Evolutionary conservation across 1,140 invertebrate genomes (phyloP).

Genomic region (Aphis gossypii): DNA sequence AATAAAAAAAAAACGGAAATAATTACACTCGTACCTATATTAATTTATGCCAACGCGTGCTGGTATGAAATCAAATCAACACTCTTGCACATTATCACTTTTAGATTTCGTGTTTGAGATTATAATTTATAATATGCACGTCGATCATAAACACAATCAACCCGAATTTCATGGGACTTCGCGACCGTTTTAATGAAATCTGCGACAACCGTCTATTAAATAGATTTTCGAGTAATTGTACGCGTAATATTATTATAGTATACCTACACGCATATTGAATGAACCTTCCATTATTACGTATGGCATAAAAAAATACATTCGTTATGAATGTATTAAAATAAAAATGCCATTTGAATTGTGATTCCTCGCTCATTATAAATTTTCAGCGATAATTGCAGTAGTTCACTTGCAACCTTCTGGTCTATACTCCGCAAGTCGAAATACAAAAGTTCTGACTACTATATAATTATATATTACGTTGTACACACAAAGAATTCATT

Average conservation of each 20-base stretch:
- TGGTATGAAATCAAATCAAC: neutral
- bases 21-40: neutral
- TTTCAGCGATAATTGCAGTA: neutral
- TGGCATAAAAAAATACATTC: neutral
- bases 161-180: neutral
- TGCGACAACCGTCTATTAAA: neutral
- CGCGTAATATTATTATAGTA: neutral
- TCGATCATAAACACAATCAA: neutral
- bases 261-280: neutral
- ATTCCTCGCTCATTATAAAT: slow-evolving; percentile 16
- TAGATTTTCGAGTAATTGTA: neutral
- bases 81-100: neutral
- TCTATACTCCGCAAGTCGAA: neutral
- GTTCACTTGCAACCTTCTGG: neutral
- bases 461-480: neutral
- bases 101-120: neutral
- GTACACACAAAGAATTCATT: neutral
- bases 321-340: too few relatives aligned
- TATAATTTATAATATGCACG: neutral
- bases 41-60: neutral
- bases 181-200: neutral
- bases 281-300: neutral
- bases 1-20: neutral
- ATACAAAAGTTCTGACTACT: neutral
- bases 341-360: neutral